These are phyloP conservation scores for Cliona cf. orientalis DNA, from an alignment of 37 sponge, comb jelly and placozoan genomes.

Conservation along the genomic window DNA sequence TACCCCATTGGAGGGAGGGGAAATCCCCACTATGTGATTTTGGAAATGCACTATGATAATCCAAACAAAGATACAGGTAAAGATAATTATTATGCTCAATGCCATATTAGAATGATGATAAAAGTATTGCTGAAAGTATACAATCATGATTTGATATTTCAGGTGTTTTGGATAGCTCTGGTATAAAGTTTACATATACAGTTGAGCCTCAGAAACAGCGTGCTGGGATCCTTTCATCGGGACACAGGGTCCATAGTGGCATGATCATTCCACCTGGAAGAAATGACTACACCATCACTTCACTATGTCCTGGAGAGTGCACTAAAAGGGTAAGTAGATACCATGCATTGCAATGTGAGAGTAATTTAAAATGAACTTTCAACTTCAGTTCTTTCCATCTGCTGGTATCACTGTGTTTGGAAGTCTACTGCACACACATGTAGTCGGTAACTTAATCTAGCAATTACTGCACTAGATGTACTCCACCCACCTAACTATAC, in stretches of 20 bases:
- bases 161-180: slow-evolving; percentile 47
- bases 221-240: slow-evolving; percentile 32
- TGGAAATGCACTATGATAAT: slow-evolving; percentile 73
- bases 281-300: slow-evolving; percentile 1
- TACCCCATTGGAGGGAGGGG: slow-evolving; percentile 62
- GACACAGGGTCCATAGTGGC: background rate
- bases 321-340: slow-evolving; percentile 21
- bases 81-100: background rate
- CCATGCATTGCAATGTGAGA: background rate
- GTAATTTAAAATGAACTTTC: background rate
- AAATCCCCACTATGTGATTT: slow-evolving; percentile 8
- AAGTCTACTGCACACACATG: slow-evolving; percentile 37
- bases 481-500: background rate
- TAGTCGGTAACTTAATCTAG: slow-evolving; percentile 15
- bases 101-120: background rate
- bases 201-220: background rate
- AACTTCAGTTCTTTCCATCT: slow-evolving; percentile 17
- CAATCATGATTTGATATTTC: background rate
- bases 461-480: background rate
- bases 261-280: slow-evolving; percentile 49
- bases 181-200: slow-evolving; percentile 32
- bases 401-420: slow-evolving; percentile 34
- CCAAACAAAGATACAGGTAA: background rate
- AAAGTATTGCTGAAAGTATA: background rate
- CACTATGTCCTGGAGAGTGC: slow-evolving; percentile 17